Percentiles rank a stretch among this genome's conserved stretches.
phyloP scores from a whole-genome alignment of 2,113 vertebrate genomes.

The Archilochus colubris region DNA sequence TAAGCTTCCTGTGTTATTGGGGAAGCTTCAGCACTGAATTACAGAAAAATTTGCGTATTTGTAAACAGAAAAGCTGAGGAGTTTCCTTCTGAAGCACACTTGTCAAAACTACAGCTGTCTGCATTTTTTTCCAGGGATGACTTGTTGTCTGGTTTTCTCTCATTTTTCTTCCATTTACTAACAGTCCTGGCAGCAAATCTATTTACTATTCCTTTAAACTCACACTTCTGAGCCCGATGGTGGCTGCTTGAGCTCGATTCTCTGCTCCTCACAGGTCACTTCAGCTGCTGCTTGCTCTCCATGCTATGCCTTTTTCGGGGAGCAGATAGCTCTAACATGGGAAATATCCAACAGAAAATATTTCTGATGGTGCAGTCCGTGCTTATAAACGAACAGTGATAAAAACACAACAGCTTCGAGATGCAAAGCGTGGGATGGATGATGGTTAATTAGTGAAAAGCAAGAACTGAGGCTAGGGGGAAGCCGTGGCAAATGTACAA shows the following conservation, averaged over 20 bases:
- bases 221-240: neutral
- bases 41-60: neutral
- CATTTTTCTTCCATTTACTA: neutral
- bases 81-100: neutral
- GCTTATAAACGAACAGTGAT: neutral
- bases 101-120: constrained; percentile 1
- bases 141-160: neutral
- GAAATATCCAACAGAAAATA: neutral
- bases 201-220: neutral
- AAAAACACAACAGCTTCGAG: neutral
- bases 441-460: neutral
- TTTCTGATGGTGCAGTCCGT: neutral
- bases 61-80: neutral
- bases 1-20: neutral
- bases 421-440: neutral
- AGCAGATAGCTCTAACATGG: neutral
- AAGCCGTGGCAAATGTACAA: fast-evolving
- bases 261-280: neutral
- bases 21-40: neutral
- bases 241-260: neutral
- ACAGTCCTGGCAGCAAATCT: neutral
- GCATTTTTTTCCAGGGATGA: neutral
- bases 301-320: neutral
- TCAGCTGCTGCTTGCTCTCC: neutral
- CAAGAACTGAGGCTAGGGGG: neutral